Evolutionary conservation across 2,113 vertebrate genomes (phyloP).

Genomic region (Pogonocichla stellata): DNA sequence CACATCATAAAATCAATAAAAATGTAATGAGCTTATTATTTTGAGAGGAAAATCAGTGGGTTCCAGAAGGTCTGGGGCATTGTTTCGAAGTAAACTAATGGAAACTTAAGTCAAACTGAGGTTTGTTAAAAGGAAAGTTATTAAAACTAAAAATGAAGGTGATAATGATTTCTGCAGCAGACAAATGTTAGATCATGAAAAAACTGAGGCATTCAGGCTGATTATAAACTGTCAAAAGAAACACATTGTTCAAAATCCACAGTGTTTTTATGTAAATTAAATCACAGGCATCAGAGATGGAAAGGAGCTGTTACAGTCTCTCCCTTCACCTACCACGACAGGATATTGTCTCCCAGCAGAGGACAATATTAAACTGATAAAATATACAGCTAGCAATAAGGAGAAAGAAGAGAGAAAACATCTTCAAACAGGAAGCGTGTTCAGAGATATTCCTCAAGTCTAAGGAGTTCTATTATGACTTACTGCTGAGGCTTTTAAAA

Average conservation of each 20-base stretch:
- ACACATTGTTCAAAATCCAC: background rate
- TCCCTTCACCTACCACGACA: background rate
- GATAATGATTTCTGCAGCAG: background rate
- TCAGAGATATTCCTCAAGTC: background rate
- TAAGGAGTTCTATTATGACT: background rate
- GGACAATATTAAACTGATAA: constrained; percentile 10
- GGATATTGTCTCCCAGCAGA: constrained; percentile 9
- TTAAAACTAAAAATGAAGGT: background rate
- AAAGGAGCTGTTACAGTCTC: background rate
- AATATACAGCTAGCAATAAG: background rate
- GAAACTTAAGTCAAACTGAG: background rate
- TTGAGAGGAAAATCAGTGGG: background rate
- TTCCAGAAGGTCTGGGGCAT: background rate
- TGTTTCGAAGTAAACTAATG: background rate
- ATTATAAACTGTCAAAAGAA: background rate
- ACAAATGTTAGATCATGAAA: background rate
- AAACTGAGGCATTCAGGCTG: background rate
- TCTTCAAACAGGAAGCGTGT: background rate
- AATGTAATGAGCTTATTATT: background rate
- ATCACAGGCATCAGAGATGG: background rate
- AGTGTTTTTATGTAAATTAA: background rate
- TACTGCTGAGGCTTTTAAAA: background rate
- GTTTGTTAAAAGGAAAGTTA: background rate
- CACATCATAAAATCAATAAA: background rate
- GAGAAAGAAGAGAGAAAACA: background rate